These are phyloP conservation scores for Drosophila percnosoma DNA, from an alignment of 2,888 invertebrate genomes.

Conservation along the genomic window DNA sequence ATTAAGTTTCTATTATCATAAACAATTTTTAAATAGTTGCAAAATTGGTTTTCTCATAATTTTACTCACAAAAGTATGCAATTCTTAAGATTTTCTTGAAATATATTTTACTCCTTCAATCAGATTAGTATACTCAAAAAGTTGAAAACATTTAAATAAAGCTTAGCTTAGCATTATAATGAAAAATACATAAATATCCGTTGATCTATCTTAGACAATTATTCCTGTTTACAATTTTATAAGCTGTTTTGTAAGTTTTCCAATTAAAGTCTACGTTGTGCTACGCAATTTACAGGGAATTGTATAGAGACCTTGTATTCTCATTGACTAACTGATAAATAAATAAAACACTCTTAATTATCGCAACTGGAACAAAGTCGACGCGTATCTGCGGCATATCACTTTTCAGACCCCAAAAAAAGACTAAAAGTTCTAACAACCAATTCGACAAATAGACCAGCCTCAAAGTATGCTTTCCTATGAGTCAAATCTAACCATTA, in stretches of 20 bases:
- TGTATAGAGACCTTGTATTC: background rate
- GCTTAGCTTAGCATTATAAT: background rate
- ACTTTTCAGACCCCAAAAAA: background rate
- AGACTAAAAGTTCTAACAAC: too few relatives aligned
- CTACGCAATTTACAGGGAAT: background rate
- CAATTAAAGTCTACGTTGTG: background rate
- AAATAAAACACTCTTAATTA: background rate
- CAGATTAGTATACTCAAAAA: background rate
- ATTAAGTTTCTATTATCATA: background rate
- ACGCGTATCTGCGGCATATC: too few relatives aligned
- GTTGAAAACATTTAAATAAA: background rate
- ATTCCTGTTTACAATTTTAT: background rate
- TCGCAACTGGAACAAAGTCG: background rate
- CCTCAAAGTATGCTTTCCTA: conserved; percentile 26
- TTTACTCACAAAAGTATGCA: background rate
- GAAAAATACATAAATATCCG: background rate
- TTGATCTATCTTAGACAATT: background rate
- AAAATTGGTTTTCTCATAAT: too few relatives aligned
- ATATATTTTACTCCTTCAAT: background rate
- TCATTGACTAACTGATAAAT: background rate
- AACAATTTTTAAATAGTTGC: background rate
- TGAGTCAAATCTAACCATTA: background rate
- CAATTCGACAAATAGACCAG: background rate
- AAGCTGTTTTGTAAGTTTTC: background rate
- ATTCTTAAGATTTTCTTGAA: too few relatives aligned